Conservation (phyloP, 2,888 invertebrate species). For the Hyalella azteca region DNA sequence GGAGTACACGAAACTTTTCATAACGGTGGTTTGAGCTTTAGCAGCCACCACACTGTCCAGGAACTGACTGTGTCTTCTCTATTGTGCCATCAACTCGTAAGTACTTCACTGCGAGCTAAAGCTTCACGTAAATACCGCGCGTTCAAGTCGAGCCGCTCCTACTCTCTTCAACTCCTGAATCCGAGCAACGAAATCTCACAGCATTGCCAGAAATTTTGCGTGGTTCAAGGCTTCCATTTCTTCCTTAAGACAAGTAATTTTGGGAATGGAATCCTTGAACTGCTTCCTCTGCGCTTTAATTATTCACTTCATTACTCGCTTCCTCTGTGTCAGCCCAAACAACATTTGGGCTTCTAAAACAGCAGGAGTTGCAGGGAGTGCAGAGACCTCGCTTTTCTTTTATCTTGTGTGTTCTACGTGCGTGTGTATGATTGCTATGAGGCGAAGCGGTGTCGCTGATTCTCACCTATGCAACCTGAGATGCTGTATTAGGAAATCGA, state of each 20-base stretch:
- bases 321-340: background rate
- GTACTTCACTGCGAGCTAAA: background rate
- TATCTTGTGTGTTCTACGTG: background rate
- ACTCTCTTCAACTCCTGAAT: background rate
- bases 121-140: constrained; percentile 26
- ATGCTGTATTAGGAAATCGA: too few relatives aligned
- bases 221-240: constrained; percentile 22
- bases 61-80: constrained; percentile 59
- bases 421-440: background rate
- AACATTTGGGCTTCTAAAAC: background rate
- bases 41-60: constrained; percentile 42
- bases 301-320: background rate
- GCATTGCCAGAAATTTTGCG: constrained; percentile 4
- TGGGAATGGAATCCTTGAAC: constrained; percentile 25
- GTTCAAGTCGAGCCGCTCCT: background rate
- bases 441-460: too few relatives aligned
- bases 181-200: constrained; percentile 15
- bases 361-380: constrained; percentile 3
- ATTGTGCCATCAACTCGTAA: constrained; percentile 57
- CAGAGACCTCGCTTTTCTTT: background rate
- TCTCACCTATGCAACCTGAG: too few relatives aligned
- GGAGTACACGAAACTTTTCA: too few relatives aligned
- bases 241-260: background rate
- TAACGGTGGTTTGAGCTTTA: constrained; percentile 37
- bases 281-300: background rate